Evolutionary conservation across 2,888 invertebrate genomes (phyloP).

Genomic region (Tetropium fuscum): DNA sequence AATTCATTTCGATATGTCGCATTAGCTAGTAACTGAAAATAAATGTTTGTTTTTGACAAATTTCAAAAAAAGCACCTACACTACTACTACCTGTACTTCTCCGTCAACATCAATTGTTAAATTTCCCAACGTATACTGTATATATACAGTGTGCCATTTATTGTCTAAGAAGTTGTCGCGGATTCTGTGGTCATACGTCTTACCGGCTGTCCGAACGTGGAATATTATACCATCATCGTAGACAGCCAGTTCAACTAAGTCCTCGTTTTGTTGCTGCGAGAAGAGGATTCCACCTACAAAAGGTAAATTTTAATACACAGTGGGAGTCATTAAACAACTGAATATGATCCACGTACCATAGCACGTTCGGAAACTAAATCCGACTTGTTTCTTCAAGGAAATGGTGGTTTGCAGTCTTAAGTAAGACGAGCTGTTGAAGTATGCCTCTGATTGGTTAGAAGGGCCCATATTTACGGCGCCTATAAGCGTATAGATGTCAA

Average conservation of each 20-base stretch:
- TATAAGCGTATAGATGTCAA: conserved; percentile 30
- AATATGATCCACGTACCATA: conserved; percentile 65
- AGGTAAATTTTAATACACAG: neutral
- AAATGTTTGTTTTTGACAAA: neutral
- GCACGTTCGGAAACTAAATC: conserved; percentile 86
- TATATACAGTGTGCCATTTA: conserved; percentile 82
- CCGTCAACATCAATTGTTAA: conserved; percentile 69
- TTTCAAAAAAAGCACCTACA: neutral
- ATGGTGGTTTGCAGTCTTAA: conserved; percentile 79
- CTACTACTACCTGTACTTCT: conserved; percentile 68
- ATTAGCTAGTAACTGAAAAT: conserved; percentile 78
- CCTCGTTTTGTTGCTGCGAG: conserved; percentile 75
- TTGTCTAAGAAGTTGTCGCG: conserved; percentile 81
- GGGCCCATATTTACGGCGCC: conserved; percentile 62
- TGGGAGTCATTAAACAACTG: too few relatives aligned
- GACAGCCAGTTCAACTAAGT: conserved; percentile 60
- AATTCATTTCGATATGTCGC: conserved; percentile 82
- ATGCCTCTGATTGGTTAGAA: conserved; percentile 80
- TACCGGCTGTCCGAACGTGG: conserved; percentile 64
- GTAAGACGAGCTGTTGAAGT: conserved; percentile 85
- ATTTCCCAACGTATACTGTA: conserved; percentile 73
- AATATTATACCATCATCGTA: conserved; percentile 67
- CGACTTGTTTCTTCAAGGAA: conserved; percentile 83
- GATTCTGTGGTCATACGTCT: conserved; percentile 72
- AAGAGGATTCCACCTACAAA: conserved; percentile 76